Percentiles rank a stretch among this genome's conserved stretches.
These are phyloP conservation scores for Megaceryle alcyon DNA, from an alignment of 2,797 vertebrate genomes.

Conservation along the genomic window DNA sequence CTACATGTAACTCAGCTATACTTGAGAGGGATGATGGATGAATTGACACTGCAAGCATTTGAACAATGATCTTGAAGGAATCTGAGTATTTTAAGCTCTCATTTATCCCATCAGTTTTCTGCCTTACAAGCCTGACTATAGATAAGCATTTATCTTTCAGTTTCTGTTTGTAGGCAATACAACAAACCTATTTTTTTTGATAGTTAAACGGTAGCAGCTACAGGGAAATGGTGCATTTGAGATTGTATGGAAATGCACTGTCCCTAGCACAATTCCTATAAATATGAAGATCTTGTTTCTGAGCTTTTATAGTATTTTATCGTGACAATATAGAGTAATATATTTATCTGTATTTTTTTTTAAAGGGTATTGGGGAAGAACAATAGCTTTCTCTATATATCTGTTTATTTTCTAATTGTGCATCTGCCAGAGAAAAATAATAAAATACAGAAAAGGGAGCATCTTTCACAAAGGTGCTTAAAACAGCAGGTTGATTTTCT, in stretches of 20 bases:
- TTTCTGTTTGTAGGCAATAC: slow-evolving; percentile 8
- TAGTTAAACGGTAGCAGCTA: not conserved
- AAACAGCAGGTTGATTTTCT: not conserved
- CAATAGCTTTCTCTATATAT: not conserved
- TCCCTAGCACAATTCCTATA: not conserved
- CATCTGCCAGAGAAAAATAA: not conserved
- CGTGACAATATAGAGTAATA: not conserved
- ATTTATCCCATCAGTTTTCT: not conserved
- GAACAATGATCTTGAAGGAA: not conserved
- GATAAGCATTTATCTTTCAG: not conserved
- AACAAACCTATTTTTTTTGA: not conserved
- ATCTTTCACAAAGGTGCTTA: not conserved
- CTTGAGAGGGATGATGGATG: not conserved
- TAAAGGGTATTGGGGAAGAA: not conserved
- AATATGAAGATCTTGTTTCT: not conserved
- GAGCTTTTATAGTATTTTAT: not conserved
- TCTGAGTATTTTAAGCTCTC: not conserved
- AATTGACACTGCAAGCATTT: not conserved
- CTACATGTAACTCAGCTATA: not conserved
- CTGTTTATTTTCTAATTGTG: not conserved
- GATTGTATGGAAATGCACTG: not conserved
- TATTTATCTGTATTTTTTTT: not conserved
- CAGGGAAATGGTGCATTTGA: not conserved
- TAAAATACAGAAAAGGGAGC: not conserved
- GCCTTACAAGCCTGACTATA: not conserved